Evolutionary conservation across 2,113 vertebrate genomes (phyloP), one percentile per base, ranked within the genome.

Genomic region (Microcebus lehilahytsara): DNA sequence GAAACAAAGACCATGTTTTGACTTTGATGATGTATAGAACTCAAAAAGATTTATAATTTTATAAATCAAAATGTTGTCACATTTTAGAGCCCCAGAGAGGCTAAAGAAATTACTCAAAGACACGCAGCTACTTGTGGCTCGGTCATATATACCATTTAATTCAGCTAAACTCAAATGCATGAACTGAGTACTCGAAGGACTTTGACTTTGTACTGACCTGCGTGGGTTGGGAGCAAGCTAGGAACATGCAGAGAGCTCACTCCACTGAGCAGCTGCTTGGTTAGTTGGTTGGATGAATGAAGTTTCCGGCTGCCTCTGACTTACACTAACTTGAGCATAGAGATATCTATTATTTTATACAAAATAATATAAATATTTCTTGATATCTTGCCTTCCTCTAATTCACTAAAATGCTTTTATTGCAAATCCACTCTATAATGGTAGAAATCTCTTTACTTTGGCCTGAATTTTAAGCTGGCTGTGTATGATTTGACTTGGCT

Each of bases 21-120:
- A 94, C 25, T 80, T 96, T 56, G 17, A 85, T 46, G 40, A 84
- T 93, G 95, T 96, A 30, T 88, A 13, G 23, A 71, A 81, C 40
- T 30, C 66, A 27, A n/a, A 67, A 94, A 92, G 75, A 92, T 81
- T 95, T 96, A 85, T 58, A 93, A 78, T n/a, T 77, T 81, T 84
- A 67, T 96, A 85, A 93, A 77, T 97, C 79, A 97, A 83, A 95
- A 67, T 11, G n/a, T 30, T 85, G 90, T 51, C 95, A 88, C 53
- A 71, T 75, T 79, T 93, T 56, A 96, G 69, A 96, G 79, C 42
- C 34, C 74, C 79, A 92, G 71, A 80, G 89, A 84, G 25, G 51
- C 27, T 60, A 85, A 64, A 77, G 23, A 75, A 66, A 81, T 96
- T 84, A 84, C 16, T 75, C 66, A 86, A 89, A 81, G 66, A 80